These are phyloP conservation scores for Portunus trituberculatus DNA, from an alignment of 1,140 invertebrate species.

Conservation along the genomic window DNA sequence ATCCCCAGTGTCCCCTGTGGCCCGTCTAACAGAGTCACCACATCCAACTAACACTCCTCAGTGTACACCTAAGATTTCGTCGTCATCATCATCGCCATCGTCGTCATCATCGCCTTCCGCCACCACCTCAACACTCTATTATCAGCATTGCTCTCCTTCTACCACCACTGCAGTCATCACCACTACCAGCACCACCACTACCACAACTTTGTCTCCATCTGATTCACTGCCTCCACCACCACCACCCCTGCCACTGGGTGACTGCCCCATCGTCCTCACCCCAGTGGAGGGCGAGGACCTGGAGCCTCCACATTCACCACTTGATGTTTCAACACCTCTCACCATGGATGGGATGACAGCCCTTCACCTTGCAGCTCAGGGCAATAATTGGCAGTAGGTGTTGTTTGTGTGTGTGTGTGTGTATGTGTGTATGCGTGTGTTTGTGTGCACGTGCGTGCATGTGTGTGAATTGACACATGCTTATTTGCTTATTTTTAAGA, in stretches of 20 bases:
- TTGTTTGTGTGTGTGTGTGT: conserved; percentile 36
- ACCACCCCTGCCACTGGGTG: conserved; percentile 61
- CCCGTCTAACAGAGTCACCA: neutral
- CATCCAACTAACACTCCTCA: neutral
- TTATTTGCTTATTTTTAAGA: conserved; percentile 6
- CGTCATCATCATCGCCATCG: neutral
- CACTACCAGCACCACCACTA: neutral
- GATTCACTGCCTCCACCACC: neutral
- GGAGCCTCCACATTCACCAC: conserved; percentile 71
- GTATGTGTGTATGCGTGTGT: neutral
- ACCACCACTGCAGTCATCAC: neutral
- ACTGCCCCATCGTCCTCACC: conserved; percentile 51
- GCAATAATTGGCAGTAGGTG: conserved; percentile 76
- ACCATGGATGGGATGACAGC: conserved; percentile 75
- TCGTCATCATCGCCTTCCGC: neutral
- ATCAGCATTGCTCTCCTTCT: conserved; percentile 42
- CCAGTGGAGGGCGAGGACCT: conserved; percentile 66
- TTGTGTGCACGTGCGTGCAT: neutral
- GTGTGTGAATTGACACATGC: neutral
- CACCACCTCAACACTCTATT: conserved; percentile 55
- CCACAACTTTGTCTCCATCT: conserved; percentile 48
- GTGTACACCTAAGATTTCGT: neutral
- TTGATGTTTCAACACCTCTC: conserved; percentile 74
- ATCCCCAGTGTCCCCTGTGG: neutral
- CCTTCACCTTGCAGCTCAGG: conserved; percentile 73